phyloP scores from a whole-genome alignment of 2,888 invertebrate species.

The Drosophila mulleri region DNA sequence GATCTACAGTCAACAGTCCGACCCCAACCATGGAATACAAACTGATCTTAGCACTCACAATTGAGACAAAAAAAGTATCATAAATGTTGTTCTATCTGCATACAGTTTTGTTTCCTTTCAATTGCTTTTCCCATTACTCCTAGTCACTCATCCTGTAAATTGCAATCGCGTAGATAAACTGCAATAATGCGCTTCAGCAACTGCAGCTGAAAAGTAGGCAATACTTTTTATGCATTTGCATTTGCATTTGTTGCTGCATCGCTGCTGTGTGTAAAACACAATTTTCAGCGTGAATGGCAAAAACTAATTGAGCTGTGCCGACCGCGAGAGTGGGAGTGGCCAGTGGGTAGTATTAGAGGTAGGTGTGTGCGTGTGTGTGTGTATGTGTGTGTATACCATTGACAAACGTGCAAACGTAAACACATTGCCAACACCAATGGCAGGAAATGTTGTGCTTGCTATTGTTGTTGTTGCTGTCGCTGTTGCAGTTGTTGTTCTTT shows the following conservation, averaged over 20 bases:
- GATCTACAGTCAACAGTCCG: no score
- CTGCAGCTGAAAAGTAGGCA: constrained; percentile 42
- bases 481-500: constrained; percentile 25
- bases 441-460: constrained; percentile 6
- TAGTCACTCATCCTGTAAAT: background rate
- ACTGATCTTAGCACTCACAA: no score
- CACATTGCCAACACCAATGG: constrained; percentile 47
- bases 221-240: constrained; percentile 25
- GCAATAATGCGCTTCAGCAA: constrained; percentile 52
- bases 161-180: constrained; percentile 58
- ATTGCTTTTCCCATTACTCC: background rate
- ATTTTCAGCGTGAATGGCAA: constrained; percentile 48
- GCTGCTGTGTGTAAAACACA: constrained; percentile 36
- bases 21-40: no score
- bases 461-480: no score
- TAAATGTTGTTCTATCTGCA: no score
- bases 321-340: background rate
- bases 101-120: background rate
- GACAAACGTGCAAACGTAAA: constrained; percentile 47
- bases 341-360: background rate
- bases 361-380: background rate
- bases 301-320: constrained; percentile 42
- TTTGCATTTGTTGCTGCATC: constrained; percentile 28
- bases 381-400: no score
- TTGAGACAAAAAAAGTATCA: no score